Conservation (phyloP, 2,888 invertebrate genomes). For the Marasmarcha lunaedactyla region DNA sequence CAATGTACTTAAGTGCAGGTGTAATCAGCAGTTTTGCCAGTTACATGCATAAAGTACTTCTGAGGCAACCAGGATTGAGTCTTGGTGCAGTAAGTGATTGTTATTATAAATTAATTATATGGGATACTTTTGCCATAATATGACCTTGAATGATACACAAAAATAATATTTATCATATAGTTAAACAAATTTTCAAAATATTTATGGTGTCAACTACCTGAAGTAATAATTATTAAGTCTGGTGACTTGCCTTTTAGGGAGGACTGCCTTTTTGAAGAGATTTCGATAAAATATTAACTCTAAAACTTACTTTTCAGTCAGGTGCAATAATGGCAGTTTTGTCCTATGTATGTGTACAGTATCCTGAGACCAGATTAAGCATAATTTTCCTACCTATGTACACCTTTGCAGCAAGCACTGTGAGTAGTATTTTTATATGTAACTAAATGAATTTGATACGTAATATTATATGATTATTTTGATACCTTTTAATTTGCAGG, state of each 20-base stretch:
- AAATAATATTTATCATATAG: too few species aligned
- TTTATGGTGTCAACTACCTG: too few species aligned
- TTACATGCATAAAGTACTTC: constrained; percentile 80
- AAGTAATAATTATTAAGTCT: too few species aligned
- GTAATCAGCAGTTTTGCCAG: constrained; percentile 89
- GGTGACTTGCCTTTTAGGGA: too few species aligned
- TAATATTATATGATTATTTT: not conserved
- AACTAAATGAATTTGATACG: not conserved
- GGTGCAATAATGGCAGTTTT: constrained; percentile 95
- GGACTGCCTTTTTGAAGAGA: too few species aligned
- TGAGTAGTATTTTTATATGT: constrained; percentile 59
- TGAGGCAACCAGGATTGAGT: constrained; percentile 80
- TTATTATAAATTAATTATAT: too few species aligned
- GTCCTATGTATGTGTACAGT: constrained; percentile 87
- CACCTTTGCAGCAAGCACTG: constrained; percentile 87
- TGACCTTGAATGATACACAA: too few species aligned
- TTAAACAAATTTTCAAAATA: too few species aligned
- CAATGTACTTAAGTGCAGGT: constrained; percentile 89
- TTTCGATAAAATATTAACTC: too few species aligned
- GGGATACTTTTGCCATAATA: too few species aligned
- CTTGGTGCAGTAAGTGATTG: constrained; percentile 89
- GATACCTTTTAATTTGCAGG: constrained; percentile 67
- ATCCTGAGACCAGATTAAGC: constrained; percentile 88
- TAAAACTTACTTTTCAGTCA: constrained; percentile 79
- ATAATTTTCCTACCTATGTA: constrained; percentile 92